Conservation (phyloP, 2,113 vertebrate genomes). For the zebrafish (Danio rerio) region DNA sequence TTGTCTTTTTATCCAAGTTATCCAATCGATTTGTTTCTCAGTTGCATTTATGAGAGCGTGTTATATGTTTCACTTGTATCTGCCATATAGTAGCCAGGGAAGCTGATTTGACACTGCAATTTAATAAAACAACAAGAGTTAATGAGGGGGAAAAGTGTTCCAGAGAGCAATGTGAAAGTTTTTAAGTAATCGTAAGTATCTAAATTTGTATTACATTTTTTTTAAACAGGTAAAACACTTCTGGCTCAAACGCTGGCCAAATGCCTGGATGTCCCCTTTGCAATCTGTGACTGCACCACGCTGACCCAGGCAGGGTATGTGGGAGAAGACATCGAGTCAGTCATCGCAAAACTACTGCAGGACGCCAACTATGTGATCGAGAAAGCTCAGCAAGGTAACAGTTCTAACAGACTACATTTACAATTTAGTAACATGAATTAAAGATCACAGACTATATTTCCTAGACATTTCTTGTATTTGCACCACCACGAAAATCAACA, state of each 20-base stretch:
- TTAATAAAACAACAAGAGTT: too few relatives aligned
- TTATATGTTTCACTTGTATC: too few relatives aligned
- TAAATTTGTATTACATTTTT: not conserved
- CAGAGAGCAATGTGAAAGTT: too few relatives aligned
- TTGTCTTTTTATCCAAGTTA: too few relatives aligned
- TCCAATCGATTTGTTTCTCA: too few relatives aligned
- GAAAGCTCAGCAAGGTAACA: constrained; percentile 89
- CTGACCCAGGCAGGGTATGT: constrained; percentile 91
- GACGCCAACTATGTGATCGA: constrained; percentile 90
- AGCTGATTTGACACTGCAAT: too few relatives aligned
- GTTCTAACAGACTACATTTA: not conserved
- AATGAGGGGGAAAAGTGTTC: too few relatives aligned
- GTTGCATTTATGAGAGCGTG: too few relatives aligned
- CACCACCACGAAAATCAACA: too few relatives aligned
- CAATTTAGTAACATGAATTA: not conserved
- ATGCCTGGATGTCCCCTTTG: constrained; percentile 91
- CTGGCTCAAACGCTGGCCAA: constrained; percentile 89
- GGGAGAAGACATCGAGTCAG: constrained; percentile 90
- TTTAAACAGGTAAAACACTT: constrained; percentile 84
- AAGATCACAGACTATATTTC: not conserved
- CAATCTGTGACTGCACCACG: constrained; percentile 91
- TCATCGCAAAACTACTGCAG: constrained; percentile 89
- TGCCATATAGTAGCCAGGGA: too few relatives aligned
- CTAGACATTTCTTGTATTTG: not conserved
- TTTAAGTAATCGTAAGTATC: too few relatives aligned